Conservation (phyloP, 2,888 invertebrate species). For the Luperina testacea region DNA sequence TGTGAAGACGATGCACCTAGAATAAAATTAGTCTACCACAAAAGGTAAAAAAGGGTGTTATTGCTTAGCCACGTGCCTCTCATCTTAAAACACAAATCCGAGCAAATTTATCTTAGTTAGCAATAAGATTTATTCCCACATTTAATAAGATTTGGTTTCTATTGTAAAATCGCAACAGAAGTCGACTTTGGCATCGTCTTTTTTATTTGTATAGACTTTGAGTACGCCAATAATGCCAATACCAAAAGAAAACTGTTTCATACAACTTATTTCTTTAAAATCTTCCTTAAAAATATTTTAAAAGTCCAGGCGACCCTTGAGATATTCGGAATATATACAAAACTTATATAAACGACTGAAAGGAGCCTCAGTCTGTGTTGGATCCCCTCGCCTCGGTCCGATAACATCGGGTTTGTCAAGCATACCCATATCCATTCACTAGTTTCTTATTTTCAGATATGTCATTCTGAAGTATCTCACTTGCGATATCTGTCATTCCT, state of each 20-base stretch:
- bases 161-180: not conserved
- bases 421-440: constrained; percentile 40
- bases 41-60: too few species aligned
- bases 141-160: not conserved
- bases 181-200: not conserved
- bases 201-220: not conserved
- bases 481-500: constrained; percentile 39
- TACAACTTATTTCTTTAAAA: constrained; percentile 18
- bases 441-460: constrained; percentile 51
- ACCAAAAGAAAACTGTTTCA: not conserved
- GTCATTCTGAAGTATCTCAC: constrained; percentile 44
- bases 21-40: too few species aligned
- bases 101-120: not conserved
- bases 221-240: not conserved
- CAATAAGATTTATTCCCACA: not conserved
- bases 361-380: constrained; percentile 22
- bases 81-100: not conserved
- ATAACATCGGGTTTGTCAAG: constrained; percentile 62
- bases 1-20: too few species aligned
- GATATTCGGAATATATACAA: constrained; percentile 26
- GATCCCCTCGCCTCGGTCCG: constrained; percentile 52
- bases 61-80: not conserved
- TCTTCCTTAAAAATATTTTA: constrained; percentile 26
- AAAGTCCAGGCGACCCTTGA: constrained; percentile 18
- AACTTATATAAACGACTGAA: constrained; percentile 40